Conservation (phyloP, 2,888 invertebrate genomes). For the Ceratothoa steindachneri region DNA sequence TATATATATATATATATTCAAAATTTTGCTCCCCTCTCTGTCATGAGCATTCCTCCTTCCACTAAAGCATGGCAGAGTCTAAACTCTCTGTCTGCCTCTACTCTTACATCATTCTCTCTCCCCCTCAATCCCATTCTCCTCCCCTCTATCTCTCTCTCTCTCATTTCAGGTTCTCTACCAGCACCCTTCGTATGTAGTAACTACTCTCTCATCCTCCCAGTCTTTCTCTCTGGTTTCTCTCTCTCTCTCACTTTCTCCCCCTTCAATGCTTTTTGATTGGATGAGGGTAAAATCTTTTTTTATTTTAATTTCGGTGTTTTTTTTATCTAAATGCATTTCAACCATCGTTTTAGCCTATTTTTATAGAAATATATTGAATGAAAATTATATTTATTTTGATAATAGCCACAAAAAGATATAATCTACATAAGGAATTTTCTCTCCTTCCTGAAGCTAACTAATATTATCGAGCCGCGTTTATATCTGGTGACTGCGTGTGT, state of each 20-base stretch:
- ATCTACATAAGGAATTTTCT: neutral
- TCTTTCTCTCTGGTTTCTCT: neutral
- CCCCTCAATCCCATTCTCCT: neutral
- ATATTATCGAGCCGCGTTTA: neutral
- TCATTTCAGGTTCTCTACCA: neutral
- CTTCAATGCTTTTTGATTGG: slow-evolving; percentile 13
- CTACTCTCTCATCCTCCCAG: neutral
- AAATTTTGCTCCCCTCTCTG: slow-evolving; percentile 6
- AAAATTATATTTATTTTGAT: slow-evolving; percentile 11
- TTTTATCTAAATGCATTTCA: neutral
- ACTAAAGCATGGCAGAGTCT: neutral
- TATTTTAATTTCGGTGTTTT: slow-evolving; percentile 3
- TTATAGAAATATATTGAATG: neutral
- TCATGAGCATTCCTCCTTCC: slow-evolving; percentile 10
- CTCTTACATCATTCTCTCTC: slow-evolving; percentile 7
- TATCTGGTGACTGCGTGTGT: neutral
- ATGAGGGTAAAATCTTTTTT: slow-evolving; percentile 10
- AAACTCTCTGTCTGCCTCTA: neutral
- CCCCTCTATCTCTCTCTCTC: neutral
- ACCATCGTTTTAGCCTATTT: neutral
- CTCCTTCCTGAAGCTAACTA: neutral
- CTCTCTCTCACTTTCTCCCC: neutral
- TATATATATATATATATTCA: too few relatives aligned
- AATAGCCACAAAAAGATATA: neutral
- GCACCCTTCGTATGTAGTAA: too few relatives aligned